These are phyloP conservation scores for Eptesicus fuscus DNA, from an alignment of 2,113 vertebrate genomes.

Conservation along the genomic window DNA sequence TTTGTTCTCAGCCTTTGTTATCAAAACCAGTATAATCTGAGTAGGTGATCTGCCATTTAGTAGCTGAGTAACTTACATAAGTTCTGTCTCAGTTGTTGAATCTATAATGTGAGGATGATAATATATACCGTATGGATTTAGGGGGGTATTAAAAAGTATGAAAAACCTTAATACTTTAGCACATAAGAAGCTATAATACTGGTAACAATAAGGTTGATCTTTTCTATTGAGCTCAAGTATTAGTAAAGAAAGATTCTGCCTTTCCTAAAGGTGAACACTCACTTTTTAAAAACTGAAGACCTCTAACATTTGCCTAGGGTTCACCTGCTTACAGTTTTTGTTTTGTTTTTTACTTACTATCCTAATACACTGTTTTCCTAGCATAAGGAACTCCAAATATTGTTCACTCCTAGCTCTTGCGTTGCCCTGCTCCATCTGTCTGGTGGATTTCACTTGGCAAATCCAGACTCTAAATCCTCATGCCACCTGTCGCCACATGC, in stretches of 20 bases:
- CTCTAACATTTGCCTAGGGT: not conserved
- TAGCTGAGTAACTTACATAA: not conserved
- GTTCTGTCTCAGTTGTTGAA: not conserved
- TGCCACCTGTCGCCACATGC: not conserved
- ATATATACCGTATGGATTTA: not conserved
- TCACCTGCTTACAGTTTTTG: not conserved
- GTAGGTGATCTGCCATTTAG: not conserved
- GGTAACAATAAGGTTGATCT: not conserved
- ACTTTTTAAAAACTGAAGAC: not conserved
- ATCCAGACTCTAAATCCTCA: not conserved
- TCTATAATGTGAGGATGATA: not conserved
- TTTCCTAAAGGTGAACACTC: not conserved
- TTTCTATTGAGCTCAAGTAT: not conserved
- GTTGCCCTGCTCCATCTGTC: not conserved
- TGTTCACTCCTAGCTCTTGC: not conserved
- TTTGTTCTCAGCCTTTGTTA: not conserved
- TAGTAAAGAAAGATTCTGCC: not conserved
- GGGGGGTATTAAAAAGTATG: not conserved
- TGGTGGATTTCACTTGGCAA: conserved; percentile 16
- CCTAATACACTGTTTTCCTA: not conserved
- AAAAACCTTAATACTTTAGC: not conserved
- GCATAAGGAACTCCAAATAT: not conserved
- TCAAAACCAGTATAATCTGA: not conserved
- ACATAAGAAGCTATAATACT: not conserved
- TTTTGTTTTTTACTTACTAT: not conserved